Conservation (phyloP, 2,888 invertebrate species). For the Philonicus albiceps region DNA sequence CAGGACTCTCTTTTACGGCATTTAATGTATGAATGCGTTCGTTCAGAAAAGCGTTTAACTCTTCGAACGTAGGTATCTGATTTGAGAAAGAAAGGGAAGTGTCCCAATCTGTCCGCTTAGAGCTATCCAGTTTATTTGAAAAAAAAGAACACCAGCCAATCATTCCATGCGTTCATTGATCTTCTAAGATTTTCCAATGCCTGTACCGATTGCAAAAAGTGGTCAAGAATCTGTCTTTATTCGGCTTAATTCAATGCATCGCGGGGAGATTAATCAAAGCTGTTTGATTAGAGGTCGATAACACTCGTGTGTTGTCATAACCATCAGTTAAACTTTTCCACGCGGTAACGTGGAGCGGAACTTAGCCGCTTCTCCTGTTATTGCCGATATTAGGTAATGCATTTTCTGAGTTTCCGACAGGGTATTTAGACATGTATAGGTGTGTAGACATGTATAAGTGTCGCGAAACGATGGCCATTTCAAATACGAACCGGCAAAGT, state of each 20-base stretch:
- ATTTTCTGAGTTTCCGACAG: neutral
- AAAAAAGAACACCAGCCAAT: neutral
- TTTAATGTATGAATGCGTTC: neutral
- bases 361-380: neutral
- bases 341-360: neutral
- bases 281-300: neutral
- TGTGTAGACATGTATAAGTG: neutral
- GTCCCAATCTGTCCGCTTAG: neutral
- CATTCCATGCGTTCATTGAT: neutral
- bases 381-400: neutral
- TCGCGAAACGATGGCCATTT: neutral
- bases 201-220: neutral
- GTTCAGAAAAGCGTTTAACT: neutral
- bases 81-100: neutral
- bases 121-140: neutral
- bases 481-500: neutral
- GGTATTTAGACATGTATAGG: neutral
- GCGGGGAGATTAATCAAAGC: neutral
- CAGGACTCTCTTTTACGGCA: neutral
- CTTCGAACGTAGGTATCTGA: neutral
- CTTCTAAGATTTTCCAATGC: neutral
- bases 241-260: neutral
- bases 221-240: neutral
- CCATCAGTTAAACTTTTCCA: neutral
- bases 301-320: neutral